These are phyloP conservation scores for Tribolium freemani DNA, from an alignment of 2,888 invertebrate species.

Conservation along the genomic window DNA sequence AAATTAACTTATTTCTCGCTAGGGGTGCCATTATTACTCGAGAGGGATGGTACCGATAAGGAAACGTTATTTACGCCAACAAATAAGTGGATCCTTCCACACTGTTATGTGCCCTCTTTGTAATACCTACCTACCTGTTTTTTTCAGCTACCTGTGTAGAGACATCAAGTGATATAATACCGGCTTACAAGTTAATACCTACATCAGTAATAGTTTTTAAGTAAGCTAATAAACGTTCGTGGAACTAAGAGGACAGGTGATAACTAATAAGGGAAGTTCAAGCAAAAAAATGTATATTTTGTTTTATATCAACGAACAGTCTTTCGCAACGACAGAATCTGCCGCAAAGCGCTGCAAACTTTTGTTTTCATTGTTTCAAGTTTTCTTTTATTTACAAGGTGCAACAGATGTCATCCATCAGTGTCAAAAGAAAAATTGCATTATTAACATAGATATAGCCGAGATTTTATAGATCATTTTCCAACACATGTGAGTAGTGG, in stretches of 20 bases:
- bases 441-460: constrained; percentile 31
- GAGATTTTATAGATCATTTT: constrained; percentile 35
- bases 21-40: constrained; percentile 42
- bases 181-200: not conserved
- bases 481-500: constrained; percentile 22
- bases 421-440: constrained; percentile 34
- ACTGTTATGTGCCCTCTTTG: not conserved
- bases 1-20: constrained; percentile 48
- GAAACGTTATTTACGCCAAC: constrained; percentile 47
- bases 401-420: constrained; percentile 34
- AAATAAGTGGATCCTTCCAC: constrained; percentile 19
- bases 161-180: too few relatives aligned
- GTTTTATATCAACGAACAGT: not conserved
- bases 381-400: constrained; percentile 29
- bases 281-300: not conserved
- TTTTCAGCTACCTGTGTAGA: not conserved
- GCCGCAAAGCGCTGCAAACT: constrained; percentile 16
- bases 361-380: constrained; percentile 14
- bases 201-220: not conserved
- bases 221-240: not conserved
- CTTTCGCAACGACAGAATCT: constrained; percentile 15
- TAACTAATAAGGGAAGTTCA: too few relatives aligned
- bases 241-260: not conserved
- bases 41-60: constrained; percentile 44
- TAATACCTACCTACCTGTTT: not conserved